Evolutionary conservation across 30 jellyfish, hydroid and myxozoan genomes (phyloP).

Genomic region (Turritopsis rubra): DNA sequence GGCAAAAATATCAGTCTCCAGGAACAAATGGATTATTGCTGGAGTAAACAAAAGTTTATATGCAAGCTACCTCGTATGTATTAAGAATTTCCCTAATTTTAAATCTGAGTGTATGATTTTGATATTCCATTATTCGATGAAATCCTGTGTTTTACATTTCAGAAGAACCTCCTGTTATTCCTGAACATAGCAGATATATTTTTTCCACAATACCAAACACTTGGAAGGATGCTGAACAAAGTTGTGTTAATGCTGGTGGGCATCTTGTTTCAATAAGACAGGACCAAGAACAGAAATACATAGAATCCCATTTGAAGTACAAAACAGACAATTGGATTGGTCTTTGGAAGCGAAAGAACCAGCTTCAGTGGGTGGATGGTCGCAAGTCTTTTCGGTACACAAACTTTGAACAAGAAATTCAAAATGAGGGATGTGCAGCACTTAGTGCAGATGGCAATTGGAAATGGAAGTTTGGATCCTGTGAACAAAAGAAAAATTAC

Average conservation of each 20-base stretch:
- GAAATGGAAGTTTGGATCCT: background rate
- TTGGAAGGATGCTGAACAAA: background rate
- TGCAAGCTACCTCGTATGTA: slow-evolving; percentile 14
- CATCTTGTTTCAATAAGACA: background rate
- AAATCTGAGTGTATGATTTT: background rate
- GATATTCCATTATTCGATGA: background rate
- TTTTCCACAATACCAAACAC: background rate
- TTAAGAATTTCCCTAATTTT: background rate
- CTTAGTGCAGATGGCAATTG: background rate
- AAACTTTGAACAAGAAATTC: background rate
- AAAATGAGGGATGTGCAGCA: slow-evolving; percentile 1
- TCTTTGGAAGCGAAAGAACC: background rate
- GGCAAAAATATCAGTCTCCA: background rate
- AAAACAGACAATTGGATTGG: background rate
- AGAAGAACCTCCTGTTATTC: slow-evolving; percentile 1
- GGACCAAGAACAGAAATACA: background rate
- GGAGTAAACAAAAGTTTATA: background rate
- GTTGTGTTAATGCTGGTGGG: background rate
- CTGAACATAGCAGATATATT: background rate
- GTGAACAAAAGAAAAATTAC: background rate
- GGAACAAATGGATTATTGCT: background rate
- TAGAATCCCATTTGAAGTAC: background rate
- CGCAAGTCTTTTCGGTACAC: background rate
- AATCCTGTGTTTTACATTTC: background rate
- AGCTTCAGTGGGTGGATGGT: background rate